Evolutionary conservation across 2,888 invertebrate species (phyloP).

Genomic region (Acanthosepion esculentum): DNA sequence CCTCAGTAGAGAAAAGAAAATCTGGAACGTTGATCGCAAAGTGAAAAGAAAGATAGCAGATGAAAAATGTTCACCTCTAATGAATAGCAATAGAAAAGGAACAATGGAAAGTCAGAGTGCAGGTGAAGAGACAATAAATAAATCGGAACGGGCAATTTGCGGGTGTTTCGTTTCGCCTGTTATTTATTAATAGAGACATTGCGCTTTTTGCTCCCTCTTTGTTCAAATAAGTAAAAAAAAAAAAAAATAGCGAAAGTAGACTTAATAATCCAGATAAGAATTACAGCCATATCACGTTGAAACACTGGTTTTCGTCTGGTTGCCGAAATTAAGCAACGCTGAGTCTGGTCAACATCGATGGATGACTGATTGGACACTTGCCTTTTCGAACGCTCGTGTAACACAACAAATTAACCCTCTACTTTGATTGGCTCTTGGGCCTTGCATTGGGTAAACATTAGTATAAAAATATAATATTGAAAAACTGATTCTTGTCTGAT

Average conservation of each 20-base stretch:
- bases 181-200: neutral
- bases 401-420: too few species aligned
- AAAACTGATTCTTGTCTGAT: too few species aligned
- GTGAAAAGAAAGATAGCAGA: neutral
- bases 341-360: too few species aligned
- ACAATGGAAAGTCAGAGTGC: neutral
- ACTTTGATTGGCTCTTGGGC: too few species aligned
- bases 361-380: too few species aligned
- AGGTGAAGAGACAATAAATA: neutral
- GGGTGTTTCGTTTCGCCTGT: constrained; percentile 8
- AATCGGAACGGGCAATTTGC: neutral
- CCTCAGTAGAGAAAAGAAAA: neutral
- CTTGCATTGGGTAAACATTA: too few species aligned
- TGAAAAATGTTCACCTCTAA: neutral
- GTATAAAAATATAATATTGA: too few species aligned
- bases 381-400: too few species aligned
- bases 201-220: neutral
- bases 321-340: too few species aligned
- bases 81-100: neutral
- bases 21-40: neutral
- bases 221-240: neutral
- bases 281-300: too few species aligned
- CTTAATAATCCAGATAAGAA: neutral
- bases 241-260: neutral
- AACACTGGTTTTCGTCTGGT: neutral